Percentiles rank a stretch among this genome's conserved stretches.
These are phyloP conservation scores for Clusia tigrina DNA, from an alignment of 2,888 invertebrate species.

Conservation along the genomic window DNA sequence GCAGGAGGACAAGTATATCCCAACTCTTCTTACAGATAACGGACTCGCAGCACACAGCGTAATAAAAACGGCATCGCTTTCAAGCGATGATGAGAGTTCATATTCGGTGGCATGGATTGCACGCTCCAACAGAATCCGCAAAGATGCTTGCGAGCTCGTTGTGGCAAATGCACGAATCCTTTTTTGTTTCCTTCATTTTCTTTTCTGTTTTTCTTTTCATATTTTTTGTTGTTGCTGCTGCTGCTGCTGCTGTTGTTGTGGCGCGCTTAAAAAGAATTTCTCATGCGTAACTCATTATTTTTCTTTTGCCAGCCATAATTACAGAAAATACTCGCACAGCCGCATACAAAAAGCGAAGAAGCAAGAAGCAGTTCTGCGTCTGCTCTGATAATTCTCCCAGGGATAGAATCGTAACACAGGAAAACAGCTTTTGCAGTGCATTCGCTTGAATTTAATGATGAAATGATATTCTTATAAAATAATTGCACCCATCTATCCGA, in stretches of 20 bases:
- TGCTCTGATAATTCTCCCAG: background rate
- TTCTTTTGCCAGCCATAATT: constrained; percentile 38
- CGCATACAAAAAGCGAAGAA: background rate
- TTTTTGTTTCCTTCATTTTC: background rate
- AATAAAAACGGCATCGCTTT: constrained; percentile 8
- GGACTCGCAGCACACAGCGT: background rate
- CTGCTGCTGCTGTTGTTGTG: constrained; percentile 35
- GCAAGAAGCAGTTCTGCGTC: background rate
- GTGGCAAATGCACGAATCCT: constrained; percentile 2
- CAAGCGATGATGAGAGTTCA: constrained; percentile 35
- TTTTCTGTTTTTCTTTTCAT: too few relatives aligned
- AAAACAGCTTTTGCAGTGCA: background rate
- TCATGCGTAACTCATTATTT: constrained; percentile 64
- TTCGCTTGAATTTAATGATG: constrained; percentile 10
- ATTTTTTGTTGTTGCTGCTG: constrained; percentile 18
- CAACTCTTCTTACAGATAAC: background rate
- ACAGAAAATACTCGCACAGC: constrained; percentile 24
- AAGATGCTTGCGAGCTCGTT: constrained; percentile 16
- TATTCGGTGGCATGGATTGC: constrained; percentile 32
- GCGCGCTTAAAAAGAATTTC: constrained; percentile 56
- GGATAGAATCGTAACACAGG: background rate
- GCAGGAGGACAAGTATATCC: background rate
- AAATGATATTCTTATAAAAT: background rate
- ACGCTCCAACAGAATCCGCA: constrained; percentile 21
- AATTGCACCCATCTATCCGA: too few relatives aligned